These are phyloP conservation scores for Neolamprologus longior DNA, from an alignment of 2,113 vertebrate genomes.

Conservation along the genomic window DNA sequence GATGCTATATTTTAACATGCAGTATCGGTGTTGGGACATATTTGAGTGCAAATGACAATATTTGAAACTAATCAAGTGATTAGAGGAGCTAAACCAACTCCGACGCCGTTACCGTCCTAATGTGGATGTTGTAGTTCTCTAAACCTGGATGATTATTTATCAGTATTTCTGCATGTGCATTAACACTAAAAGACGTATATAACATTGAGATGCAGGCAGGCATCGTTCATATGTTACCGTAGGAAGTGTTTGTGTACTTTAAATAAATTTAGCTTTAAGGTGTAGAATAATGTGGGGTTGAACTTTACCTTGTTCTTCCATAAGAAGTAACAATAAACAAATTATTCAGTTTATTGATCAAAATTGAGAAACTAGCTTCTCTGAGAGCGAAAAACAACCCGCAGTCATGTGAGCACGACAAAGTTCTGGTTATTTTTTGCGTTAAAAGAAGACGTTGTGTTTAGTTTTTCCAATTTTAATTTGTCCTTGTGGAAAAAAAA, in stretches of 20 bases:
- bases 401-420: not conserved
- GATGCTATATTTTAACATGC: not conserved
- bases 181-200: not conserved
- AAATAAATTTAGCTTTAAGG: not conserved
- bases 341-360: not conserved
- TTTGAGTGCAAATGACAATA: not conserved
- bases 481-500: slow-evolving; percentile 46
- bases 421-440: not conserved
- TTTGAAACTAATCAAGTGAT: not conserved
- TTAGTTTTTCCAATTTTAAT: slow-evolving; percentile 35
- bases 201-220: not conserved
- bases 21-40: not conserved
- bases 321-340: not conserved
- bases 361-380: not conserved
- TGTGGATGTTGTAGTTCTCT: not conserved
- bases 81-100: not conserved
- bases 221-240: not conserved
- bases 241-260: not conserved
- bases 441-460: slow-evolving; percentile 26
- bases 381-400: not conserved
- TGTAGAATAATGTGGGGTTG: not conserved
- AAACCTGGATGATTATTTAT: not conserved
- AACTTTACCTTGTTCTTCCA: not conserved
- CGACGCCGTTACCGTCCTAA: rapidly evolving
- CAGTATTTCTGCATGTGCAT: not conserved